Base-by-base conservation (phyloP, 1,140 invertebrate genomes). In the Anoplolepis gracilipes region DNA sequence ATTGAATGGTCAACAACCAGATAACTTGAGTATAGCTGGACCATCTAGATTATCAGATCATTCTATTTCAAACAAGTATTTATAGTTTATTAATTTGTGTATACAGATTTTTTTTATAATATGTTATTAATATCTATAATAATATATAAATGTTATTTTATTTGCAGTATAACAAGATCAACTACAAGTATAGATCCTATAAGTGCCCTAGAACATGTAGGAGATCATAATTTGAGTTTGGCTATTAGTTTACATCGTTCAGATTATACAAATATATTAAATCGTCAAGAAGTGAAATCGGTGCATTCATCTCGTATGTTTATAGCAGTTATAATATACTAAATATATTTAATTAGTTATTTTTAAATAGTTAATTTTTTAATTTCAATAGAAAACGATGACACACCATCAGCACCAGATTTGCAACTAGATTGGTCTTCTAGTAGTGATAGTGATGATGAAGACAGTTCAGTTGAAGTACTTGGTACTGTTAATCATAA, bases 391-490 rank as follows among this genome's bases (percentile, higher is more conserved):
- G 94, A 86, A 90, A 90, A 85, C 65, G 94, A 95, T 88, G 95
- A 96, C 86, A 96, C 96, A 16, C 95, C 97, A 78, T 96, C 96
- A 28, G 97, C 97, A n/a, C 97, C 97, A 3, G 97, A 98, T 94
- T 93, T 98, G 49, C 97, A 98, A 93, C 93, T 98, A 64, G 97
- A 98, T 91, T 98, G 97, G 97, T 95, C 96, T 0, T 97, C 96
- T 0, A 92, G 94, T 87, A 94, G 90, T 70, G 93, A 94, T 82
- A 95, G 96, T 46, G 95, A 96, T 86, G 95, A 95, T 67, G 95
- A 95, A 84, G 96, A 96, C 93, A 96, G 96, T 85, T 96, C 96
- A 76, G 94, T 96, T 13, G 95, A 96, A 92, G 94, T 96, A 49
- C 88, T 95, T 64, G 93, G 89, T 69, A 94, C 94, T 84, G 91